These are phyloP conservation scores for Drosophila prosaltans DNA, from an alignment of 1,140 invertebrate species.

Conservation along the genomic window DNA sequence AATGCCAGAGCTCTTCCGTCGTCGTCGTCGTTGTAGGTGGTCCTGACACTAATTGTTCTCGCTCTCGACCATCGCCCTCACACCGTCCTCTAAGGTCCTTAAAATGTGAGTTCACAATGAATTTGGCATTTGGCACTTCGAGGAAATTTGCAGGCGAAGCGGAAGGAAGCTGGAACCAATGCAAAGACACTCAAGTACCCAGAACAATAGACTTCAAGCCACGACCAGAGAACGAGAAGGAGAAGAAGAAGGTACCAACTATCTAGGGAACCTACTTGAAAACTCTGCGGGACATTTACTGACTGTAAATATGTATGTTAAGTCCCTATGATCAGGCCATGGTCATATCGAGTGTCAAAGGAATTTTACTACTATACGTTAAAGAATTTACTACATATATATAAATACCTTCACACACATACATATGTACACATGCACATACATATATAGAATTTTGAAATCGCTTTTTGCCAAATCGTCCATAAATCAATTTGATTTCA, in stretches of 20 bases:
- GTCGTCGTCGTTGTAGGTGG: constrained; percentile 18
- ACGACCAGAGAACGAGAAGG: background rate
- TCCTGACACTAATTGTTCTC: constrained; percentile 43
- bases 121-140: constrained; percentile 66
- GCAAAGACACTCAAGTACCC: constrained; percentile 35
- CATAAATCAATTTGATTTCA: constrained; percentile 78
- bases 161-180: constrained; percentile 53
- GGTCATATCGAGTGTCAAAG: constrained; percentile 1
- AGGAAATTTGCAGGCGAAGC: constrained; percentile 57
- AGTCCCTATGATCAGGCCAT: constrained; percentile 7
- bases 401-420: background rate
- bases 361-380: background rate
- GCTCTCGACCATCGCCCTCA: constrained; percentile 35
- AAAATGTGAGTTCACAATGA: constrained; percentile 51
- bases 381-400: constrained; percentile 11
- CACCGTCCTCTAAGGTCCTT: constrained; percentile 24
- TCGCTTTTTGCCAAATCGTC: constrained; percentile 69
- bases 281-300: constrained; percentile 36
- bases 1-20: background rate
- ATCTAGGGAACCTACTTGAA: constrained; percentile 33
- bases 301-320: constrained; percentile 2
- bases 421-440: background rate
- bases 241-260: background rate
- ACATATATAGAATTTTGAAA: constrained; percentile 23
- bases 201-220: constrained; percentile 37